phyloP scores from a whole-genome alignment of 2,113 vertebrate genomes.

The Platichthys flesus region DNA sequence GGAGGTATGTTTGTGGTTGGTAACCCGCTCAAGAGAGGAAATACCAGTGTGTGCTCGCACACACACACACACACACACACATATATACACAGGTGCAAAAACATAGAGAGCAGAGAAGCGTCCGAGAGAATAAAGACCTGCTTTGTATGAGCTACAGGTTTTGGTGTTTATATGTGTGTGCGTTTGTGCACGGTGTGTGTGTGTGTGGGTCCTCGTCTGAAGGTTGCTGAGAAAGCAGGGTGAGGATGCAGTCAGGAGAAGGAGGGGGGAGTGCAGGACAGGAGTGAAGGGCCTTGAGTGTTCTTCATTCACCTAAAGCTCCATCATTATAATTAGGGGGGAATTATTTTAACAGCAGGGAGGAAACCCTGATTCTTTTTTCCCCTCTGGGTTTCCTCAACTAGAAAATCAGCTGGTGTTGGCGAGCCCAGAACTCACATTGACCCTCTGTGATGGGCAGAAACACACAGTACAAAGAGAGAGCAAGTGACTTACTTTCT shows the following conservation, averaged over 20 bases:
- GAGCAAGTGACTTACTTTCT: background rate
- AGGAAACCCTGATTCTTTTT: conserved; percentile 67
- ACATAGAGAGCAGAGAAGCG: conserved; percentile 71
- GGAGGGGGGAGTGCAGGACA: conserved; percentile 54
- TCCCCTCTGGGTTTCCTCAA: conserved; percentile 57
- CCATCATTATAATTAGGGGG: conserved; percentile 70
- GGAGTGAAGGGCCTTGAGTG: conserved; percentile 71
- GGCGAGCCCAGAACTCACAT: conserved; percentile 41
- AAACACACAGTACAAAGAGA: background rate
- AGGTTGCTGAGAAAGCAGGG: conserved; percentile 78
- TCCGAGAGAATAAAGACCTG: conserved; percentile 77
- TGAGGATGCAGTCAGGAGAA: conserved; percentile 73
- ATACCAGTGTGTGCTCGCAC: conserved; percentile 63
- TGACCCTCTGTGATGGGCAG: conserved; percentile 46
- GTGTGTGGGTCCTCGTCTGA: conserved; percentile 64
- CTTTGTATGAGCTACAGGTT: conserved; percentile 78
- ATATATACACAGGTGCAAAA: conserved; percentile 77
- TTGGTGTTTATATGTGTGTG: conserved; percentile 72
- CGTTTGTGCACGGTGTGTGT: conserved; percentile 45
- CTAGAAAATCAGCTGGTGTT: conserved; percentile 50
- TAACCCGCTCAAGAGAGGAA: conserved; percentile 77
- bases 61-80: too few relatives aligned
- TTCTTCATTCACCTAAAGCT: conserved; percentile 73
- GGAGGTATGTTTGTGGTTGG: conserved; percentile 86
- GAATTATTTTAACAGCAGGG: conserved; percentile 72